phyloP scores from a whole-genome alignment of 2,113 vertebrate genomes.

The Datnioides undecimradiatus region DNA sequence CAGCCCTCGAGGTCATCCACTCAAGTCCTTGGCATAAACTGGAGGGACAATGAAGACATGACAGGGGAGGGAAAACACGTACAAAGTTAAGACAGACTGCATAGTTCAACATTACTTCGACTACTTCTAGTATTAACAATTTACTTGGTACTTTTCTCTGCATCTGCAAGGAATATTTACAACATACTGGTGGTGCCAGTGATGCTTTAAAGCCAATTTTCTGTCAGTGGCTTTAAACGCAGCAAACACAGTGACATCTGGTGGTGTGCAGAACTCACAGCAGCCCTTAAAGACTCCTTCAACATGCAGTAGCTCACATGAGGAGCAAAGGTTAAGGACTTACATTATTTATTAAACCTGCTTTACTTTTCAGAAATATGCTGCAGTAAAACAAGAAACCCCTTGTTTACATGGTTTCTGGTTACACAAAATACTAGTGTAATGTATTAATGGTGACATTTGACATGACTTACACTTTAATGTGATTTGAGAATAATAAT shows the following conservation, averaged over 20 bases:
- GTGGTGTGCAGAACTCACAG: conserved; percentile 10
- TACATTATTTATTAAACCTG: no score
- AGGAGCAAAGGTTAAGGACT: no score
- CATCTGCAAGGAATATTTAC: background rate
- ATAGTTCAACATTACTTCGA: background rate
- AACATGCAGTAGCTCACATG: no score
- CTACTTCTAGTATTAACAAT: no score
- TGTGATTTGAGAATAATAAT: background rate
- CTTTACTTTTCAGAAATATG: no score
- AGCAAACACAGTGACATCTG: conserved; percentile 29
- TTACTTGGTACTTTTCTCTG: background rate
- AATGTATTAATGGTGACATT: no score
- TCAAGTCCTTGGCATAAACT: conserved; percentile 98
- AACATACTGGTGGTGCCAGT: background rate
- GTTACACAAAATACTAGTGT: no score
- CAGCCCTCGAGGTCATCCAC: conserved; percentile 92
- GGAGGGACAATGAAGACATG: conserved; percentile 18
- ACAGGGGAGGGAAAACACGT: background rate
- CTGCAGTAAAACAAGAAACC: no score
- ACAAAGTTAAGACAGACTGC: background rate
- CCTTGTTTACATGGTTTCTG: no score
- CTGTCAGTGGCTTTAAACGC: background rate
- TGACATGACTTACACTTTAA: background rate
- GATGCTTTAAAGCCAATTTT: background rate
- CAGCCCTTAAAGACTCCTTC: background rate